Evolutionary conservation across 2,888 invertebrate species (phyloP).

Genomic region (Cryptocephalus primarius): DNA sequence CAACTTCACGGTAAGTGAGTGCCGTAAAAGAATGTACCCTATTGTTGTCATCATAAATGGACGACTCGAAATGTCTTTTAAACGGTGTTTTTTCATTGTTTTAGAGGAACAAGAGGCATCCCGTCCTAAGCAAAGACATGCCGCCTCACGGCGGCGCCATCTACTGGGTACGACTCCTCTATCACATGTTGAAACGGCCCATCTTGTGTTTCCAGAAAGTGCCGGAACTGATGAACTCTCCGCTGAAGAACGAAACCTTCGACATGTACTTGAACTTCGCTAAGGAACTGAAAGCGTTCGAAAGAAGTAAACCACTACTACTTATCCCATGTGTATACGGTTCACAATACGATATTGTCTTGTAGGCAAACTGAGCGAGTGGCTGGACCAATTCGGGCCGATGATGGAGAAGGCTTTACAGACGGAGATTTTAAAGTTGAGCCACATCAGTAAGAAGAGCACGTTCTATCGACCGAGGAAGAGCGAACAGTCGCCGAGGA

Average conservation of each 20-base stretch:
- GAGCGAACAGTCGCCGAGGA: constrained; percentile 1
- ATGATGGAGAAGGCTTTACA: constrained; percentile 58
- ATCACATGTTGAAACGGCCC: constrained; percentile 67
- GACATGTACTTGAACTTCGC: constrained; percentile 67
- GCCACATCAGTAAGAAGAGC: constrained; percentile 14
- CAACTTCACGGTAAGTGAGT: constrained; percentile 53
- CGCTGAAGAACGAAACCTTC: constrained; percentile 64
- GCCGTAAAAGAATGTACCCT: too few relatives aligned
- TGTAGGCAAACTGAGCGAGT: constrained; percentile 52
- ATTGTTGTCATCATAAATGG: too few relatives aligned
- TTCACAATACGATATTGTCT: too few relatives aligned
- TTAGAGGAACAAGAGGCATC: constrained; percentile 51
- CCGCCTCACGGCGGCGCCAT: constrained; percentile 77
- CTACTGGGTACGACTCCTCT: constrained; percentile 73
- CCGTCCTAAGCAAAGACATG: constrained; percentile 63
- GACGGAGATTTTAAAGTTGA: constrained; percentile 53
- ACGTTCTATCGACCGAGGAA: constrained; percentile 10
- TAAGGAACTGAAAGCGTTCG: constrained; percentile 59
- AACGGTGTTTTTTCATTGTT: neutral
- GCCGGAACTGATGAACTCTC: constrained; percentile 61
- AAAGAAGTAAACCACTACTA: constrained; percentile 13
- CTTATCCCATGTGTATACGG: too few relatives aligned
- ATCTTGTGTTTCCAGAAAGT: constrained; percentile 70
- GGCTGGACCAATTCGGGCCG: constrained; percentile 52
- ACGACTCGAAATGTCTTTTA: too few relatives aligned